Evolutionary conservation across 2,888 invertebrate species (phyloP), one percentile per base, ranked within the genome.

Genomic region (Candidula unifasciata): DNA sequence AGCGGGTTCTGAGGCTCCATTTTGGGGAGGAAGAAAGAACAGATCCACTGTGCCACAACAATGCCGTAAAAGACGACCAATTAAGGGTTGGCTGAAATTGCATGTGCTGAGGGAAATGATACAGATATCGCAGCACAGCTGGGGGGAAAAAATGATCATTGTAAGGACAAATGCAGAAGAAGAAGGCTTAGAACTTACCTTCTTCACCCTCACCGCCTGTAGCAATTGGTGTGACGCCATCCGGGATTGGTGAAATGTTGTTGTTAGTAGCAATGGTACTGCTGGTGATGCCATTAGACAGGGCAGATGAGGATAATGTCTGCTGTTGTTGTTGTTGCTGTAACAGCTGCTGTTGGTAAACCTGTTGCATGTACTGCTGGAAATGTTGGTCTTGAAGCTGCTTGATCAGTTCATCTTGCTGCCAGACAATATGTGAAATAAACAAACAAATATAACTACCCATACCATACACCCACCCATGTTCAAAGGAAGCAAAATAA

Each of bases 321-420:
- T 84, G 85, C 82, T 92, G 92, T 74, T 92, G 88, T 87, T 92
- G 93, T 91, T 95, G 95, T 93, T 93, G 93, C 85, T 94, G 94
- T 35, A 91, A 82, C 64, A 93, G 86, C 88, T 94, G 94, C 86
- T 93, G 94, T 88, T 93, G 93, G 87, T 95, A 96, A 66, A 99
- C 94, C 93, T 99, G 99, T 91, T 98, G 97, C 96, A 99, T 98
- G 94, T 99, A 99, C 92, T 99, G 99, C 93, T 98, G 97, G 93
- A 98, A 99, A 94, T 99, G 99, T 92, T 99, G 98, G 90, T 99
- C 99, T 94, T 99, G 99, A 74, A 99, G 94, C 93, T 99, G 99
- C 83, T 96, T 95, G 85, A 99, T 97, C 44, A 99, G 95, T 69
- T 97, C 96, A 0, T 97, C 98, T 95, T 99, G 99, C 95, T 99